Evolutionary conservation across 1,140 invertebrate species (phyloP).

Genomic region (Pinna nobilis): DNA sequence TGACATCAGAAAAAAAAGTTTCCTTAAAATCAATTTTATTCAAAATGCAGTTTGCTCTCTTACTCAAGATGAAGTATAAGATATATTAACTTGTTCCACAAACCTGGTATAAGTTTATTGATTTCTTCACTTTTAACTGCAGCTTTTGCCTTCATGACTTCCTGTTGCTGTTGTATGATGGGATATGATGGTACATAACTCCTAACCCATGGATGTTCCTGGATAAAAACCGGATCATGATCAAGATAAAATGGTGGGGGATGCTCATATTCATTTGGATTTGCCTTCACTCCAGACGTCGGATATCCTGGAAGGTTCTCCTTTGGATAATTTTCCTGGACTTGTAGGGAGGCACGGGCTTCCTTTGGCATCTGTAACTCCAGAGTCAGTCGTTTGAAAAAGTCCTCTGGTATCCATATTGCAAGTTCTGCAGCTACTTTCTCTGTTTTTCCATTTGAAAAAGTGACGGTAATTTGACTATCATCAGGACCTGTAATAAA

Average conservation of each 20-base stretch:
- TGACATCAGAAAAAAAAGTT: too few relatives aligned
- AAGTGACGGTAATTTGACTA: slow-evolving; percentile 60
- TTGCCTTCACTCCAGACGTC: slow-evolving; percentile 45
- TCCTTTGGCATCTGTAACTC: slow-evolving; percentile 67
- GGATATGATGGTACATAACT: slow-evolving; percentile 10
- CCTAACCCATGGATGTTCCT: slow-evolving; percentile 16
- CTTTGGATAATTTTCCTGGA: slow-evolving; percentile 59
- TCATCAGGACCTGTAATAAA: slow-evolving; percentile 53
- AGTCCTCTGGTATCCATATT: slow-evolving; percentile 63
- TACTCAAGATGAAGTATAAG: not conserved
- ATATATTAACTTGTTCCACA: not conserved
- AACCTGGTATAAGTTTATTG: slow-evolving; percentile 51
- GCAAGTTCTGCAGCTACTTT: slow-evolving; percentile 53
- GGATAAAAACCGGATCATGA: slow-evolving; percentile 24
- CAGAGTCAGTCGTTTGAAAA: slow-evolving; percentile 59
- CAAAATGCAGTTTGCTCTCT: not conserved
- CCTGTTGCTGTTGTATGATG: not conserved
- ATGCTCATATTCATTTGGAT: slow-evolving; percentile 41
- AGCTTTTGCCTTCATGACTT: not conserved
- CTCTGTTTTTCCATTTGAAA: slow-evolving; percentile 65
- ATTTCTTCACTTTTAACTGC: slow-evolving; percentile 43
- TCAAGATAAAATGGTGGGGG: slow-evolving; percentile 38
- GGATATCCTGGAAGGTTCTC: slow-evolving; percentile 61
- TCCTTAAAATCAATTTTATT: too few relatives aligned
- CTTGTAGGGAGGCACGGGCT: slow-evolving; percentile 55